Evolutionary conservation across 2,888 invertebrate genomes (phyloP), one percentile per base, ranked within the genome.

Genomic region (Dexiosoma caninum): DNA sequence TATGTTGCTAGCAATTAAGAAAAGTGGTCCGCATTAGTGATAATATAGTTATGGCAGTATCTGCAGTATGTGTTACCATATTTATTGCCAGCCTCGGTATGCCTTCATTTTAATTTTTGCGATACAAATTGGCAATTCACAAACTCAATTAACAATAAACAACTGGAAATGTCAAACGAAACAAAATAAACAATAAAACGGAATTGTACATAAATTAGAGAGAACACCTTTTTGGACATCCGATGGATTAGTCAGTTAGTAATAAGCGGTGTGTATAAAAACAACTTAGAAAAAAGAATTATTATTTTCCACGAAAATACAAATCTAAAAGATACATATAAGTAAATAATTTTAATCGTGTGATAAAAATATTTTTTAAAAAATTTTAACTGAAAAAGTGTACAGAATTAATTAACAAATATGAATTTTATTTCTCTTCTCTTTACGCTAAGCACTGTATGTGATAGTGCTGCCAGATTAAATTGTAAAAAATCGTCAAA

Each of bases 211-310:
- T 27, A 49, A 37, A 37, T 19, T 12, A 46, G 14, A 16, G 16
- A 69, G 40, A 27, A 16, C 8, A 27, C 27, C 27, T 27, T 27
- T 27, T 27, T 27, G 27, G 27, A 27, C 27, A 27, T 6, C 3
- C 27, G 6, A 6, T 27, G 27, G 60, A 76, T 69, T 76, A 76
- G 67, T 80, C 71, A 80, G 80, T 80, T 53, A 23, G 37, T 16
- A 62, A 72, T 14, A 49, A 71, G 67, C 67, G 76, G 71, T 55
- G 67, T 62, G 49, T 72, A 55, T 35, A 44, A 76, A 71, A 55
- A 51, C 46, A 60, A 35, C 40, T 6, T 5, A 27, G 6, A 27
- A 27, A 27, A 5, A 27, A 27, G 27, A 27, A n/a, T n/a, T n/a
- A n/a, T n/a, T n/a, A n/a, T n/a, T n/a, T n/a, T 40, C 32, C 5